Evolutionary conservation across 2,797 vertebrate genomes (phyloP).

Genomic region (Sebastiscus tertius): DNA sequence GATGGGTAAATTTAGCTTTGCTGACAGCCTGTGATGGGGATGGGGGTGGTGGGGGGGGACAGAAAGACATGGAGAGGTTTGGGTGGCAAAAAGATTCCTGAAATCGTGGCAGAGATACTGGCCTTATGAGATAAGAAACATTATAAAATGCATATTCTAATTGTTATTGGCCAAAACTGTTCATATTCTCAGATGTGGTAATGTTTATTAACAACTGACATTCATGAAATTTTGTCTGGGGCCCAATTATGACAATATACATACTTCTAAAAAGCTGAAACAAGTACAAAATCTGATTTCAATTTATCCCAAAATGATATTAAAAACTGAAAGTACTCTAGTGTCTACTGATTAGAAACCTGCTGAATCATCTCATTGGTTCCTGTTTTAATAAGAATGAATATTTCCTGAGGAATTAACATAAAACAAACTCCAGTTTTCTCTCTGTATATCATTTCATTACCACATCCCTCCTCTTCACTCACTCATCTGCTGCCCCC

Average conservation of each 20-base stretch:
- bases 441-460: conserved; percentile 22
- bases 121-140: background rate
- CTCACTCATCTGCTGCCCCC: conserved; percentile 58
- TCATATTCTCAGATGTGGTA: background rate
- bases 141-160: background rate
- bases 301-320: background rate
- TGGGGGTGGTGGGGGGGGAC: conserved; percentile 8
- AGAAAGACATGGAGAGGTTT: conserved; percentile 34
- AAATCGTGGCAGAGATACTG: conserved; percentile 21
- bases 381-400: background rate
- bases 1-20: conserved; percentile 77
- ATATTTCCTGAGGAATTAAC: background rate
- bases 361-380: background rate
- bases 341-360: background rate
- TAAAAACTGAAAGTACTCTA: background rate
- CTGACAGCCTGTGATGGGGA: conserved; percentile 54
- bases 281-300: background rate
- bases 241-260: background rate
- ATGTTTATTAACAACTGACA: background rate
- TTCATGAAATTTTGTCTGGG: background rate
- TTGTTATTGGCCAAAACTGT: background rate
- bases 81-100: conserved; percentile 40
- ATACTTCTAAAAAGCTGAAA: background rate
- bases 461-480: conserved; percentile 3
- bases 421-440: background rate